Evolutionary conservation across 1,140 invertebrate genomes (phyloP), one percentile per base, ranked within the genome.

Genomic region (Neocloeon triangulifer): DNA sequence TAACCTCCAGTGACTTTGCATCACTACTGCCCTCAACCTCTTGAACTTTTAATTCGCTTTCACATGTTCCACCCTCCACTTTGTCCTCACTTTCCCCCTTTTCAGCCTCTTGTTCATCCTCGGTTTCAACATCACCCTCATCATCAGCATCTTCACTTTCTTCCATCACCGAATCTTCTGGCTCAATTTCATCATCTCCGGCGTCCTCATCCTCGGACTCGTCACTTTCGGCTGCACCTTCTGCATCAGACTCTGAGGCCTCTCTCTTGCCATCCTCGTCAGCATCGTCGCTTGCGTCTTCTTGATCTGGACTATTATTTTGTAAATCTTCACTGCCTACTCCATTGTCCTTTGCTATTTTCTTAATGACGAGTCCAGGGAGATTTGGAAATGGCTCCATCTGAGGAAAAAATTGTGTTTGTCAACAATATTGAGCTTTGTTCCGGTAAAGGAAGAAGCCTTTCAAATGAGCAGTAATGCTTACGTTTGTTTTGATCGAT

Each of bases 181-280:
- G 48, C 0, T 47, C 44, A 0, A 43, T 49, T n/a, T 46, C 47
- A 6, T 53, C 55, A 29, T 51, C 47, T 9, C 52, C 48, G 19
- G 51, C 45, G 5, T 46, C 50, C 19, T 50, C 52, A 2, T 38
- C 48, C 16, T 55, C 54, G 4, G 54, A 50, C n/a, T 47, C 21
- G 15, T 43, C 16, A 50, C 51, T 28, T 55, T 53, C 0, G 34
- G 48, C 19, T 51, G 40, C 12, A 45, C 25, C 21, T 51, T 55
- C 5, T 50, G 52, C 15, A 56, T 34, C 9, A 2, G 30, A 17
- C 7, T 25, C 19, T 15, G 19, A 5, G 17, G 19, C 18, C 10
- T 36, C 34, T 18, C 36, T 17, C 12, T 36, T 17, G n/a, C 19
- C 21, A 18, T 21, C 27, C 14, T 29, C 27, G 9, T 29, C 27